phyloP scores from a whole-genome alignment of 1,140 invertebrate genomes.

The Macrotrachela quadricornifera region DNA sequence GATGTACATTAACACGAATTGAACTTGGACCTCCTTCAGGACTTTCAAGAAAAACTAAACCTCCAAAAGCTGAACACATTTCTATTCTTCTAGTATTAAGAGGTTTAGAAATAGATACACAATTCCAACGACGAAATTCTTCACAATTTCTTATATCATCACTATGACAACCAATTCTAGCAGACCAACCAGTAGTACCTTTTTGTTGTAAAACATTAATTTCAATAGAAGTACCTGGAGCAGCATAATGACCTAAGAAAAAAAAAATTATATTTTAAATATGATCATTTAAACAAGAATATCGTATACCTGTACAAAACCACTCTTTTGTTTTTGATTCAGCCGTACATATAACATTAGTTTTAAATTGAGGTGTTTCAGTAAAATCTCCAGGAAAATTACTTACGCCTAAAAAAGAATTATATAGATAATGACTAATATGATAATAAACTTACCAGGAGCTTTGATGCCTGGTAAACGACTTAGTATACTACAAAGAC shows the following conservation, averaged over 20 bases:
- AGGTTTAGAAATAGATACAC: background rate
- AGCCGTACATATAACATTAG: background rate
- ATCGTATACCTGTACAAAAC: slow-evolving; percentile 2
- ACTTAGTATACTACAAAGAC: too few relatives aligned
- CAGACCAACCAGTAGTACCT: background rate
- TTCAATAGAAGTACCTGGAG: background rate
- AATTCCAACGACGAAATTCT: background rate
- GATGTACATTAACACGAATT: background rate
- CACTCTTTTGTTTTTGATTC: background rate
- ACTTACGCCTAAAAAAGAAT: background rate
- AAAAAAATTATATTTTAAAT: too few relatives aligned
- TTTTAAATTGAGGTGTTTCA: background rate
- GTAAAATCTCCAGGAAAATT: slow-evolving; percentile 6
- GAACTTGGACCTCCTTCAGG: background rate
- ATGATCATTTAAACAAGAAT: too few relatives aligned
- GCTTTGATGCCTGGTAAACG: background rate
- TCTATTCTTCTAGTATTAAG: background rate
- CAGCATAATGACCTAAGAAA: too few relatives aligned
- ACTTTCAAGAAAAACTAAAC: slow-evolving; percentile 5
- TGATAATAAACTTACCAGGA: too few relatives aligned
- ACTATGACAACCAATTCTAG: slow-evolving; percentile 3
- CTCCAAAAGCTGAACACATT: background rate
- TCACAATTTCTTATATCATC: slow-evolving; percentile 1
- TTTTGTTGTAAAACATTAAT: background rate
- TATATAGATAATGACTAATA: too few relatives aligned